phyloP scores from a whole-genome alignment of 2,113 vertebrate species.

The Ciconia maguari region DNA sequence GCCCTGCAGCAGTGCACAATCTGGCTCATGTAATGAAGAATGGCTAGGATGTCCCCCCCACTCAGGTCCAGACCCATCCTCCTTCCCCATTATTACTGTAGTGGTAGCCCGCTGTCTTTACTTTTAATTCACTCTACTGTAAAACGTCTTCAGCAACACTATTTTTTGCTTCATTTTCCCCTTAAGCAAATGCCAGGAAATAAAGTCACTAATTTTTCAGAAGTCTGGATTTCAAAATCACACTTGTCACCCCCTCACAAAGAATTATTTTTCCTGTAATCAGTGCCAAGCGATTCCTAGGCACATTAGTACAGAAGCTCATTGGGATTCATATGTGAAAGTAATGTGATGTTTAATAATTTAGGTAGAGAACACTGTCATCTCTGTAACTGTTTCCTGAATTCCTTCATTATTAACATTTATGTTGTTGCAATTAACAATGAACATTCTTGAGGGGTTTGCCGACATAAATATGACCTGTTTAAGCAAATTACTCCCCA shows the following conservation, averaged over 20 bases:
- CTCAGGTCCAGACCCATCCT: background rate
- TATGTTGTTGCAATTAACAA: conserved; percentile 4
- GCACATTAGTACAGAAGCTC: background rate
- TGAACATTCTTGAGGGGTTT: conserved; percentile 30
- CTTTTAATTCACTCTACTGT: background rate
- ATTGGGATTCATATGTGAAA: background rate
- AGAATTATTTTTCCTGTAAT: background rate
- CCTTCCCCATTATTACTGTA: background rate
- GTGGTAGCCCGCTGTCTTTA: background rate
- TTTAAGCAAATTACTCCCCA: conserved; percentile 22
- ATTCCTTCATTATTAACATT: conserved; percentile 36
- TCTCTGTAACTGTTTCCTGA: conserved; percentile 23
- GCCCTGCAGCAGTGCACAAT: background rate
- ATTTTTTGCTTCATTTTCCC: background rate
- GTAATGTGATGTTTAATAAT: conserved; percentile 30
- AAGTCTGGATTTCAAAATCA: conserved; percentile 5
- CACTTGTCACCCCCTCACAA: background rate
- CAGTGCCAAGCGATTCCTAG: background rate
- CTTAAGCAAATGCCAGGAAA: background rate
- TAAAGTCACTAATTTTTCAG: background rate
- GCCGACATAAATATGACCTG: background rate
- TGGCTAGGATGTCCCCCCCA: accelerated
- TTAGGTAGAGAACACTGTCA: conserved; percentile 2
- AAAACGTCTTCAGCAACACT: background rate
- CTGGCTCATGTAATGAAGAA: background rate